phyloP scores from a whole-genome alignment of 2,113 vertebrate species.

The Caretta caretta region DNA sequence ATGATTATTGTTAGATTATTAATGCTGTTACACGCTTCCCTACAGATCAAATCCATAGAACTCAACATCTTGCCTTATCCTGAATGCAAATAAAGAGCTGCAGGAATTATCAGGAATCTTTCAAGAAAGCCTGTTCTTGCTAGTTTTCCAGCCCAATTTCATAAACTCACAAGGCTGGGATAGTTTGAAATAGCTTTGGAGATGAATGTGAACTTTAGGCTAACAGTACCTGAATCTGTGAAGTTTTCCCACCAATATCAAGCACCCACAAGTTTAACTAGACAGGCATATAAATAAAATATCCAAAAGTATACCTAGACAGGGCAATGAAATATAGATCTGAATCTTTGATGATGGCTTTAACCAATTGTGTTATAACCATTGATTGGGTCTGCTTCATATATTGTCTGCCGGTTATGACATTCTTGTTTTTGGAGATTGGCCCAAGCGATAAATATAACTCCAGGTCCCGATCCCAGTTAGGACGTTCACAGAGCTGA shows the following conservation, averaged over 20 bases:
- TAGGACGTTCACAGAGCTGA: background rate
- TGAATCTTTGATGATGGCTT: background rate
- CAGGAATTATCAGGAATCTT: background rate
- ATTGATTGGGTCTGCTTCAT: background rate
- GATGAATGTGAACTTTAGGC: rapidly evolving
- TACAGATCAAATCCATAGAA: background rate
- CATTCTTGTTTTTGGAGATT: background rate
- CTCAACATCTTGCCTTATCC: background rate
- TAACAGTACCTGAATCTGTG: background rate
- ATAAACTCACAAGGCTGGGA: background rate
- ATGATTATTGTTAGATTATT: background rate
- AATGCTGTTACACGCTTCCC: background rate
- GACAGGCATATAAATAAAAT: background rate
- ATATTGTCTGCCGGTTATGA: background rate
- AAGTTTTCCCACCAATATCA: background rate
- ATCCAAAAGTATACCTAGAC: background rate
- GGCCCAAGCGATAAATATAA: background rate
- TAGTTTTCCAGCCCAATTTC: background rate
- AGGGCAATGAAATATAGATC: background rate
- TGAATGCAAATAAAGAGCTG: background rate
- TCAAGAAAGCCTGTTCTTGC: background rate
- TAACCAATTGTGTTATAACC: background rate
- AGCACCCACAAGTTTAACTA: background rate
- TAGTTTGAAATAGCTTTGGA: background rate
- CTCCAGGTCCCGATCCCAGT: background rate